Conservation (phyloP, 2,888 invertebrate species). For the Deilephila elpenor region DNA sequence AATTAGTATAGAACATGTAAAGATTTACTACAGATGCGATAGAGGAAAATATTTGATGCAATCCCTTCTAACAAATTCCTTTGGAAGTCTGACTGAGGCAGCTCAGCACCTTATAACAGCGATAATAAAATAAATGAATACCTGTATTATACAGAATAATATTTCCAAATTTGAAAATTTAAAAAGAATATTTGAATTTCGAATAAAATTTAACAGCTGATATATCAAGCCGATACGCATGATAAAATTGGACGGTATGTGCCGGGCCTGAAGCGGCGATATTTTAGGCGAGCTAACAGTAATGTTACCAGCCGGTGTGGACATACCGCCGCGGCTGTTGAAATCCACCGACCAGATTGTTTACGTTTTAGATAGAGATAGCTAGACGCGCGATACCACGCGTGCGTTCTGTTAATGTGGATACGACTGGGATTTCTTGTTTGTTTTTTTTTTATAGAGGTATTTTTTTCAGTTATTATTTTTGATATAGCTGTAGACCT, state of each 20-base stretch:
- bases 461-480: not conserved
- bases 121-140: no score
- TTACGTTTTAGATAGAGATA: constrained; percentile 80
- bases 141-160: no score
- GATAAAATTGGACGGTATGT: constrained; percentile 4
- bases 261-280: constrained; percentile 25
- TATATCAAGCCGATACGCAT: not conserved
- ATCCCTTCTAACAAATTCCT: no score
- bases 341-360: constrained; percentile 78
- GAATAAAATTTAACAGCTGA: no score
- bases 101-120: no score
- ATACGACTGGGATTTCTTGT: constrained; percentile 43
- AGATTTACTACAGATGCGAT: no score
- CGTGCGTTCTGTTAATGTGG: constrained; percentile 46
- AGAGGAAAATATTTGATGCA: no score
- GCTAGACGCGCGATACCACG: constrained; percentile 39
- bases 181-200: not conserved
- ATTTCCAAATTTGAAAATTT: no score
- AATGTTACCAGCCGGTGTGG: constrained; percentile 43
- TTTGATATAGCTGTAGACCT: no score
- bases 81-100: no score
- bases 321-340: constrained; percentile 60
- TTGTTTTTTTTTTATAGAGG: not conserved
- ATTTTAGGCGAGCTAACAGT: constrained; percentile 48
- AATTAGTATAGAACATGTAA: no score